Evolutionary conservation across 2,888 invertebrate genomes (phyloP).

Genomic region (Pharmacophagus antenor): DNA sequence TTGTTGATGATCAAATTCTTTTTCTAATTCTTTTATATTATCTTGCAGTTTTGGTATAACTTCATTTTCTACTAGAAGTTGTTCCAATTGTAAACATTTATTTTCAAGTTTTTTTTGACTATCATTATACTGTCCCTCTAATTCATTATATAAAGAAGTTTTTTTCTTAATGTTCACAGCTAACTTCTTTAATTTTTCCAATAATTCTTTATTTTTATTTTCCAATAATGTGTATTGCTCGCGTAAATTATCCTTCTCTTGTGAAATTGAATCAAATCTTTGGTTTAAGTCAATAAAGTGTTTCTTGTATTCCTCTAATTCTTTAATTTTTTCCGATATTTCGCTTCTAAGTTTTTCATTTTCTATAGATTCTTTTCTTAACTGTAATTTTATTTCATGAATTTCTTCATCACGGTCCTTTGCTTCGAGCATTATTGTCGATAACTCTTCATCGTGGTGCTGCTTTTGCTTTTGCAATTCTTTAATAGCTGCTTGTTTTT

Average conservation of each 20-base stretch:
- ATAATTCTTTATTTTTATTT: conserved; percentile 83
- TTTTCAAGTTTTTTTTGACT: conserved; percentile 55
- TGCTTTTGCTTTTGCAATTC: conserved; percentile 72
- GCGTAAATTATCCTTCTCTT: conserved; percentile 66
- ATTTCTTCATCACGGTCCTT: conserved; percentile 81
- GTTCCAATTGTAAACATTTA: conserved; percentile 58
- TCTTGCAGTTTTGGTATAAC: conserved; percentile 62
- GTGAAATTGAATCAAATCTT: conserved; percentile 59
- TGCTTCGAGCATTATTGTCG: conserved; percentile 66
- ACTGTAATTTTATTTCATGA: conserved; percentile 73
- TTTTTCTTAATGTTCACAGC: conserved; percentile 89
- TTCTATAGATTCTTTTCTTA: conserved; percentile 82
- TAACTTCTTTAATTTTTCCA: conserved; percentile 89
- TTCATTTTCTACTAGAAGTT: conserved; percentile 58
- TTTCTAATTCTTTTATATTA: conserved; percentile 63
- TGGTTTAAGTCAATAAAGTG: conserved; percentile 66
- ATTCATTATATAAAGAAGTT: conserved; percentile 82
- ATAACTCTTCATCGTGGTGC: conserved; percentile 71
- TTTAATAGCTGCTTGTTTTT: conserved; percentile 69
- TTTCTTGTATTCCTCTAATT: conserved; percentile 68
- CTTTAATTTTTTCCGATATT: conserved; percentile 76
- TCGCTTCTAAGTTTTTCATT: conserved; percentile 83
- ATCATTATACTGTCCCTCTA: conserved; percentile 78
- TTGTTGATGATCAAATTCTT: conserved; percentile 59
- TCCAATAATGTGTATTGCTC: conserved; percentile 69